phyloP scores from a whole-genome alignment of 1,140 invertebrate genomes.

The Brachionus koreanus region DNA sequence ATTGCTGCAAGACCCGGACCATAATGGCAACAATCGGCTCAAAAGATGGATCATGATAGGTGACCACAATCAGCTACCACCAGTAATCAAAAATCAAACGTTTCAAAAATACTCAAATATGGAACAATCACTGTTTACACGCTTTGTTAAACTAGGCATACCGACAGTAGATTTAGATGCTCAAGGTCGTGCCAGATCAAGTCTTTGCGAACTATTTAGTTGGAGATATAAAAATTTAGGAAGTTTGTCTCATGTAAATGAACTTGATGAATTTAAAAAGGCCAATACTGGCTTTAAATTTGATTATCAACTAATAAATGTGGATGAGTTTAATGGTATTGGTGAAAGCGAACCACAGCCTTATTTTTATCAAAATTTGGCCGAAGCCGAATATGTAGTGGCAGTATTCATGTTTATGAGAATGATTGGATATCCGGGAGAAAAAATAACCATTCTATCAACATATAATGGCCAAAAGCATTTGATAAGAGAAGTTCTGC shows the following conservation, averaged over 20 bases:
- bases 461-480: constrained; percentile 99
- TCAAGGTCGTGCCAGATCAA: constrained; percentile 86
- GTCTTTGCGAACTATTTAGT: constrained; percentile 90
- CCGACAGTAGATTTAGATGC: constrained; percentile 94
- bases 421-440: constrained; percentile 88
- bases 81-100: constrained; percentile 99
- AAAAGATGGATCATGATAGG: constrained; percentile 99
- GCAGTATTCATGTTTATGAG: constrained; percentile 99
- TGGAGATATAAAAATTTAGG: constrained; percentile 95
- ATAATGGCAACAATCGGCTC: constrained; percentile 68
- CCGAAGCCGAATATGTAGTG: constrained; percentile 96
- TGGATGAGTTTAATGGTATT: constrained; percentile 90
- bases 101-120: constrained; percentile 99
- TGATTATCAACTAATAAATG: constrained; percentile 94
- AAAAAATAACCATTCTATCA: constrained; percentile 96
- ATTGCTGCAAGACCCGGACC: constrained; percentile 68
- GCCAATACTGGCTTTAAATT: constrained; percentile 86
- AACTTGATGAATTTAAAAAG: constrained; percentile 73
- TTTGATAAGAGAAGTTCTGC: constrained; percentile 89
- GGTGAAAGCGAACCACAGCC: constrained; percentile 96
- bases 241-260: constrained; percentile 80
- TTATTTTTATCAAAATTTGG: constrained; percentile 98
- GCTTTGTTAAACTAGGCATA: constrained; percentile 89
- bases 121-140: constrained; percentile 96
- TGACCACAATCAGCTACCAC: constrained; percentile 97